Evolutionary conservation across 2,797 vertebrate genomes (phyloP).

Genomic region (Xenopus petersii): DNA sequence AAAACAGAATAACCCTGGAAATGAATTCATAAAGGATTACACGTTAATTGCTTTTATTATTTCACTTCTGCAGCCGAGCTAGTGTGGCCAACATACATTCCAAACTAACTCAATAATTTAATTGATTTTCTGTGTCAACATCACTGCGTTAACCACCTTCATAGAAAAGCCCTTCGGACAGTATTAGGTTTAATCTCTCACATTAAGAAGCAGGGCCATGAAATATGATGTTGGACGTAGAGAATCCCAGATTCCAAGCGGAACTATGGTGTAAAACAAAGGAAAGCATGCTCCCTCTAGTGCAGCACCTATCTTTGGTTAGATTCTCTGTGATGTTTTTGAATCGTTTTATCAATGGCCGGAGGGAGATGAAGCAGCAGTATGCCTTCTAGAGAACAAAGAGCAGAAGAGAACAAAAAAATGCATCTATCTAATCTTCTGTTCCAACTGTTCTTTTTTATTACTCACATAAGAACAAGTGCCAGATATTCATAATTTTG

Average conservation of each 20-base stretch:
- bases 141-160: slow-evolving; percentile 66
- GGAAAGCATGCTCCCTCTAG: slow-evolving; percentile 65
- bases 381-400: slow-evolving; percentile 72
- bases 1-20: background rate
- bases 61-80: slow-evolving; percentile 9
- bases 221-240: slow-evolving; percentile 79
- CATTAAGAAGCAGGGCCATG: slow-evolving; percentile 75
- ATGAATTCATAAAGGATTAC: background rate
- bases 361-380: slow-evolving; percentile 70
- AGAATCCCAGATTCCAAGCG: slow-evolving; percentile 72
- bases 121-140: slow-evolving; percentile 76
- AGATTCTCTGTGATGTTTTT: slow-evolving; percentile 75
- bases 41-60: slow-evolving; percentile 21
- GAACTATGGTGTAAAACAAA: slow-evolving; percentile 73
- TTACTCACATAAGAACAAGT: too few relatives aligned
- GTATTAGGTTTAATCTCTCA: slow-evolving; percentile 76
- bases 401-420: slow-evolving; percentile 54
- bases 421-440: slow-evolving; percentile 63
- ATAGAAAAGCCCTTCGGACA: slow-evolving; percentile 72
- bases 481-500: too few relatives aligned
- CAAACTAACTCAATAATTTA: slow-evolving; percentile 27
- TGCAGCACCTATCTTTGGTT: slow-evolving; percentile 72
- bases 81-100: slow-evolving; percentile 26
- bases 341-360: slow-evolving; percentile 75
- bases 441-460: slow-evolving; percentile 25